Conservation (phyloP, 2,797 vertebrate species). For the Microcaecilia unicolor region DNA sequence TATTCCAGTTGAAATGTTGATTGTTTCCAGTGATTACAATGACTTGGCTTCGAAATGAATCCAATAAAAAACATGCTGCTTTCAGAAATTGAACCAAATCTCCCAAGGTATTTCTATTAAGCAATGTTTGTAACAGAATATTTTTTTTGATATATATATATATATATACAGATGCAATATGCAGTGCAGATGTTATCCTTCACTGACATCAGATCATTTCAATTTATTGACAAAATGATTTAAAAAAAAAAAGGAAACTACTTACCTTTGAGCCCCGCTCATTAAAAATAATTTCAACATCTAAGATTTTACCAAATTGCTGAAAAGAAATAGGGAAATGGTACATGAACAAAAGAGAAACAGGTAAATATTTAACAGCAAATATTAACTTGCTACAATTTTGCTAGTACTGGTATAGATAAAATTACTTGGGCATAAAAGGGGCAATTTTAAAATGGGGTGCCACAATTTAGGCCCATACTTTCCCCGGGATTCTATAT, state of each 20-base stretch:
- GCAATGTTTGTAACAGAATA: constrained; percentile 1
- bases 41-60: constrained; percentile 21
- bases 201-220: constrained; percentile 3
- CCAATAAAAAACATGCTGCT: constrained; percentile 23
- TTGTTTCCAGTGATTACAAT: constrained; percentile 26
- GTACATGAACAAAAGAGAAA: constrained; percentile 32
- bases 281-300: constrained; percentile 99
- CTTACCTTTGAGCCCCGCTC: constrained; percentile 93
- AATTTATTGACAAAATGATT: constrained; percentile 10
- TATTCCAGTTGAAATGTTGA: constrained; percentile 36
- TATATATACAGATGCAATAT: too few relatives aligned
- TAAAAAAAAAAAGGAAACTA: constrained; percentile 34
- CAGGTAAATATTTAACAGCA: background rate
- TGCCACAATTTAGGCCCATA: too few relatives aligned
- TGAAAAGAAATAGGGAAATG: constrained; percentile 71
- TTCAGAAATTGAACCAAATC: constrained; percentile 21
- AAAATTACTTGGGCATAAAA: too few relatives aligned
- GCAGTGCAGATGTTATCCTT: constrained; percentile 50
- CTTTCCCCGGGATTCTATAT: too few relatives aligned
- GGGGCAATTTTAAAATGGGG: too few relatives aligned
- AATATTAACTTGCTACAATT: background rate
- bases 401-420: too few relatives aligned
- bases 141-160: too few relatives aligned
- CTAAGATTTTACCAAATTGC: constrained; percentile 99
- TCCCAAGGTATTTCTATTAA: constrained; percentile 5